These are phyloP conservation scores for Yponomeuta cagnagella DNA, from an alignment of 2,888 invertebrate genomes.

Conservation along the genomic window DNA sequence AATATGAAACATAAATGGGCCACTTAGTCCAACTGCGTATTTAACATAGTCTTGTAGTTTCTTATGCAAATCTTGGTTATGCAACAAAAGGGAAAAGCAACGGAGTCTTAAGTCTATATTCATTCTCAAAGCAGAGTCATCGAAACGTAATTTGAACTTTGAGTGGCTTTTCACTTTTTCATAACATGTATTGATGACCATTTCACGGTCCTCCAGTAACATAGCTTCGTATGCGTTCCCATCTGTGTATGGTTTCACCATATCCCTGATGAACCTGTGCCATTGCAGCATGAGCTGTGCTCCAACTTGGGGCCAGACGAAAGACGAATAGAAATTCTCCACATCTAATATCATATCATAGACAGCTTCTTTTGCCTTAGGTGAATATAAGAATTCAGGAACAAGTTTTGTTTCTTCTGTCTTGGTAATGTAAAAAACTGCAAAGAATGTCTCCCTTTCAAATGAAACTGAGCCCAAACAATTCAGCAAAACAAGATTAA, in stretches of 20 bases:
- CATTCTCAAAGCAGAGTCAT: background rate
- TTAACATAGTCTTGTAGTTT: background rate
- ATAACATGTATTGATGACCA: background rate
- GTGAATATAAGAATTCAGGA: background rate
- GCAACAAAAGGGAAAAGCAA: background rate
- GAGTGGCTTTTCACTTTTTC: background rate
- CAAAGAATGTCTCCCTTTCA: no score
- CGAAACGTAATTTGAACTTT: background rate
- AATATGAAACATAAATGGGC: background rate
- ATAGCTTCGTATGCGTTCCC: background rate
- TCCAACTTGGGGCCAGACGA: background rate
- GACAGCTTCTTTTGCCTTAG: background rate
- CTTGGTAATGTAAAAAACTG: no score
- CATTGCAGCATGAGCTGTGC: background rate
- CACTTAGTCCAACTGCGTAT: background rate
- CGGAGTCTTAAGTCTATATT: background rate
- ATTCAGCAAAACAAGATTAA: background rate
- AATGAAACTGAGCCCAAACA: background rate
- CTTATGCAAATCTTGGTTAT: no score
- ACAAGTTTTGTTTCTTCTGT: background rate
- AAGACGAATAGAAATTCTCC: background rate
- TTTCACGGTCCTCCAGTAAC: background rate
- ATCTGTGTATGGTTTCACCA: background rate
- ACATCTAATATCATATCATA: background rate
- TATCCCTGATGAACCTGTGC: background rate